Evolutionary conservation across 2,113 vertebrate genomes (phyloP), one percentile per base, ranked within the genome.

Genomic region (Nothocercus nigrocapillus): DNA sequence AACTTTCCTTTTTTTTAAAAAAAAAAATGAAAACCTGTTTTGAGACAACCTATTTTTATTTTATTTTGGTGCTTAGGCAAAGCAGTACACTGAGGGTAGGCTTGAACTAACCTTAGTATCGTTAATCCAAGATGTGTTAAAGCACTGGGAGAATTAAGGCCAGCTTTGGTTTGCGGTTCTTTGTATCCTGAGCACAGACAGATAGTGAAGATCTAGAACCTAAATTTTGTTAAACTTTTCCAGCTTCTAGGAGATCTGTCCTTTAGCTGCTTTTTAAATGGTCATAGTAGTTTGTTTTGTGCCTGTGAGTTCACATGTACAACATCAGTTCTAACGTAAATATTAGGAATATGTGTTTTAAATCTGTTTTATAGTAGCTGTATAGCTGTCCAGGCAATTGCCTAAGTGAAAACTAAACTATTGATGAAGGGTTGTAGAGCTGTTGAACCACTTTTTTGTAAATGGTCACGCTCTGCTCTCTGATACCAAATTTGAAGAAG

Each of bases 11-110:
- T 86, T 75, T 86, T 75, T 87, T 25, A 49, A 49, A 36, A 25
- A 76, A 94, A 61, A 88, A 92, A 96, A 95, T 91, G 34, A 89
- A 88, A 95, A 92, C 69, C 81, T 91, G 38, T 13, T 32, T 32
- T 64, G 76, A 93, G 32, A 76, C 76, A 62, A 36, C 10, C 4
- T 10, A 30, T 64, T 66, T 54, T 68, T 86, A 51, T 21, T 89
- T 74, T 44, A 66, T 27, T 18, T 59, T 56, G 32, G 13, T n/a
- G 25, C 53, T n/a, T 89, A 77, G 38, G 49, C 20, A 34, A 56
- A 91, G 36, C 11, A 80, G 24, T 74, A 34, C 81, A 21, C 32
- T 74, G 45, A 93, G 21, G 10, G 25, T 53, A 61, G 51, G 63
- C 42, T 27, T 64, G 20, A 38, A 25, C 25, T 81, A 63, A 49